phyloP scores from a whole-genome alignment of 2,797 vertebrate species.

The Malurus leucopterus region DNA sequence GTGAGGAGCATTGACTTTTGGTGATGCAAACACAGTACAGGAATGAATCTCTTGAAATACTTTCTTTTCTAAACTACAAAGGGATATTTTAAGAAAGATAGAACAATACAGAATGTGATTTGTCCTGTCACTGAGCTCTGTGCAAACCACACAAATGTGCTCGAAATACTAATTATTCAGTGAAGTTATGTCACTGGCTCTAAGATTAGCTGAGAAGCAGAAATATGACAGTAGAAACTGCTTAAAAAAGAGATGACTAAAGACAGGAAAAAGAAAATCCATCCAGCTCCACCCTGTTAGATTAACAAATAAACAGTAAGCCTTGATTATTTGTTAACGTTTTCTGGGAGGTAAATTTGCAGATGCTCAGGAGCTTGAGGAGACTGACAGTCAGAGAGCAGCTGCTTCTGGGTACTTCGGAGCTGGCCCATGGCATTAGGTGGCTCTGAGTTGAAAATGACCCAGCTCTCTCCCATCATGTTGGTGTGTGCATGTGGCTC shows the following conservation, averaged over 20 bases:
- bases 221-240: background rate
- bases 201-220: background rate
- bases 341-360: background rate
- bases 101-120: background rate
- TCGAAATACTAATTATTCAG: background rate
- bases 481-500: background rate
- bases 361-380: background rate
- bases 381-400: background rate
- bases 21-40: background rate
- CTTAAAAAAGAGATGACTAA: background rate
- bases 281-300: background rate
- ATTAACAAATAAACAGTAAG: background rate
- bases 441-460: background rate
- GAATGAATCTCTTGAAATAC: background rate
- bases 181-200: background rate
- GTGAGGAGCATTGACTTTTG: background rate
- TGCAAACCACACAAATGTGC: background rate
- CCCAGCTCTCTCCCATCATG: background rate
- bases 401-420: background rate
- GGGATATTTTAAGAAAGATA: conserved; percentile 5
- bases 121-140: background rate
- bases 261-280: background rate
- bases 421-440: background rate
- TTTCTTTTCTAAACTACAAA: background rate
- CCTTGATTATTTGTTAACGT: background rate